These are phyloP conservation scores for Lathronympha strigana DNA, from an alignment of 2,888 invertebrate species.

Conservation along the genomic window DNA sequence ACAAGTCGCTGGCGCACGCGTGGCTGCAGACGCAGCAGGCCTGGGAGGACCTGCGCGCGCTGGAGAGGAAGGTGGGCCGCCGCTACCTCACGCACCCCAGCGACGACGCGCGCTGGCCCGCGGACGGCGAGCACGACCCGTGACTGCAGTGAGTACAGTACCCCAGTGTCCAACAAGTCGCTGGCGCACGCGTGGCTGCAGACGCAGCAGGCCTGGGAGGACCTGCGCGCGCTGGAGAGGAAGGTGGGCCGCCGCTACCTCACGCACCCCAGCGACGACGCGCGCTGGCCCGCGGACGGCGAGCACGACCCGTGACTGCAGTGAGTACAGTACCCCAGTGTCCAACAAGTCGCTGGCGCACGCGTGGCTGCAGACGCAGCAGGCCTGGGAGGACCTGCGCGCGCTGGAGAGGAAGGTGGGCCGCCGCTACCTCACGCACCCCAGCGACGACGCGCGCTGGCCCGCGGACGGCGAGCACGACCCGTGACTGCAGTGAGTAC, in stretches of 20 bases:
- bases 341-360: too few relatives aligned
- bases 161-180: too few relatives aligned
- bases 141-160: constrained; percentile 1
- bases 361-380: too few relatives aligned
- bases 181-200: too few relatives aligned
- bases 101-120: constrained; percentile 11
- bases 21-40: too few relatives aligned
- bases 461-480: neutral
- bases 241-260: constrained; percentile 13
- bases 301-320: neutral
- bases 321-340: neutral
- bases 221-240: too few relatives aligned
- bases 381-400: neutral
- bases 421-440: constrained; percentile 34
- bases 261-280: constrained; percentile 13
- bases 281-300: neutral
- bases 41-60: neutral
- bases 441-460: constrained; percentile 39
- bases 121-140: neutral
- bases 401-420: too few relatives aligned
- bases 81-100: constrained; percentile 13
- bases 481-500: constrained; percentile 5
- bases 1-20: too few relatives aligned
- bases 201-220: too few relatives aligned
- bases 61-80: too few relatives aligned